phyloP scores from a whole-genome alignment of 2,888 invertebrate genomes.

The Tetranychus piercei region DNA sequence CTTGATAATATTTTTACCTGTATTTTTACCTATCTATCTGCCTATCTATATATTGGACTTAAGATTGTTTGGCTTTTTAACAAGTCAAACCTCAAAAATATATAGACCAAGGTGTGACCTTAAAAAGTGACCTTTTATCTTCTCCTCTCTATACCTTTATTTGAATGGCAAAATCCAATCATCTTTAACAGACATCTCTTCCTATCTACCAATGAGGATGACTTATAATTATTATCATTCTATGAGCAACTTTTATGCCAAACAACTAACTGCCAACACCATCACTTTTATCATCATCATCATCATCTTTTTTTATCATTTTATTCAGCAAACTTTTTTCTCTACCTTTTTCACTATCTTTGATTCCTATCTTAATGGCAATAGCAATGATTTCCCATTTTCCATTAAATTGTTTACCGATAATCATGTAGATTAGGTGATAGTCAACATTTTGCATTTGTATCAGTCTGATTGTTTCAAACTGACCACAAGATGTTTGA shows the following conservation, averaged over 20 bases:
- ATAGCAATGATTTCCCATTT: not conserved
- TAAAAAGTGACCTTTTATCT: conserved; percentile 1
- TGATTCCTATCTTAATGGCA: not conserved
- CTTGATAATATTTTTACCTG: too few relatives aligned
- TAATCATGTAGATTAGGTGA: not conserved
- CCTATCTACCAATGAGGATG: not conserved
- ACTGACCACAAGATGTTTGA: too few relatives aligned
- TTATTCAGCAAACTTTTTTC: not conserved
- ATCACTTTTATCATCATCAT: not conserved
- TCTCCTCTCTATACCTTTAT: not conserved
- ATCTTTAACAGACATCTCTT: not conserved
- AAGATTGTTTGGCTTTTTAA: not conserved
- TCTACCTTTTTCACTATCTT: not conserved
- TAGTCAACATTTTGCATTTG: not conserved
- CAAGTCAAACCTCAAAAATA: not conserved
- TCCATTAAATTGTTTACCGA: not conserved
- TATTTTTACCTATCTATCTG: too few relatives aligned
- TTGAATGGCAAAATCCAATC: not conserved
- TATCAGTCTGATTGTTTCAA: not conserved
- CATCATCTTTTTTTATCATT: not conserved
- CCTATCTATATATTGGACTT: too few relatives aligned
- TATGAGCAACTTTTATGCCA: not conserved
- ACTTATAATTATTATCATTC: not conserved
- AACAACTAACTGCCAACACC: not conserved
- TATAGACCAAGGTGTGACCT: not conserved